Evolutionary conservation across 2,113 vertebrate genomes (phyloP), one percentile per base, ranked within the genome.

Genomic region (Barnardius zonarius): DNA sequence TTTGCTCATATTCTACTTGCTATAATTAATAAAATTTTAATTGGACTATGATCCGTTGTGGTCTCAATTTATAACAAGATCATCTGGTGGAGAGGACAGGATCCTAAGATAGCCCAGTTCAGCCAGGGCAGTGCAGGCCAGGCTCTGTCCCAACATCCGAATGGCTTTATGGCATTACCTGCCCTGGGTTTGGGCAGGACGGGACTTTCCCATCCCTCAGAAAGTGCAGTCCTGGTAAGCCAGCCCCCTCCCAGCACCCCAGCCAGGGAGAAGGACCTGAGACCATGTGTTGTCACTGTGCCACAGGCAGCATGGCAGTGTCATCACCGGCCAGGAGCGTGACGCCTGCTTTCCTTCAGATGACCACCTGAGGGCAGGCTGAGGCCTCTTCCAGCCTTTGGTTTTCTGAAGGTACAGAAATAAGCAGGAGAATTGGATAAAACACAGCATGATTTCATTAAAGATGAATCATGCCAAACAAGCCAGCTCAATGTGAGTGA

Each of bases 231-330:
- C 10, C 22, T 11, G 12, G 61, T 9, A 55, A 69, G 17, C 22
- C 55, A 41, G 24, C 31, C 20, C 17, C 4, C 3, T 76, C 28
- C 31, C 27, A 74, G 4, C 0, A 0, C 14, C 54, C 33, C 46
- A 37, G 22, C 1, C 31, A 4, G 43, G 24, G 11, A 35, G n/a
- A 41, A 39, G 44, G 25, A 35, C 4, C 51, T 23, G 17, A 3
- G 37, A 30, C 61, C 80, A 0, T 2, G 44, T 1, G 41, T 49
- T 35, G 78, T 39, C 41, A 2, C 33, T 39, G 1, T 1, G 0
- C 43, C 64, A 23, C 51, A 6, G 25, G 59, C 70, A 76, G 63
- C 59, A 28, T 35, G 33, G 57, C 1, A 3, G 4, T 15, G 81
- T 30, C 80, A 0, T 46, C 67, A 11, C 22, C 6, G 6, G n/a